Evolutionary conservation across 2,113 vertebrate genomes (phyloP).

Genomic region (Cyprinodon variegatus): DNA sequence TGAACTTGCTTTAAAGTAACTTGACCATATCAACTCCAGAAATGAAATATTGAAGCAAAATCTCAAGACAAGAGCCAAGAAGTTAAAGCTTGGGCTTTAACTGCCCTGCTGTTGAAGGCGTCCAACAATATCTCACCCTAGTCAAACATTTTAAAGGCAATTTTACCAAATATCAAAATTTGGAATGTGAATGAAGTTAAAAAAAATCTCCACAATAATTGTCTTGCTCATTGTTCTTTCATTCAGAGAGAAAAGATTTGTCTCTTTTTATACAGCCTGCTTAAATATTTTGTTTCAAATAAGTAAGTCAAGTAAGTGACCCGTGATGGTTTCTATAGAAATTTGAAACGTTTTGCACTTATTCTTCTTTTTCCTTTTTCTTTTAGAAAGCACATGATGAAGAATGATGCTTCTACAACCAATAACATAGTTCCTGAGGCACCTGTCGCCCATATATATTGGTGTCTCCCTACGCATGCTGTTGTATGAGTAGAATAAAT

Average conservation of each 20-base stretch:
- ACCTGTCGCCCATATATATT: not conserved
- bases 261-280: no score
- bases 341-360: constrained; percentile 71
- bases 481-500: constrained; percentile 51
- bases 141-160: not conserved
- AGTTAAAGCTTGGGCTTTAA: no score
- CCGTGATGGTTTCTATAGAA: constrained; percentile 22
- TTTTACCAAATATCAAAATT: not conserved
- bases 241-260: not conserved
- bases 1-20: no score
- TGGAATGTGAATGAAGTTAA: not conserved
- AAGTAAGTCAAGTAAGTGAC: not conserved
- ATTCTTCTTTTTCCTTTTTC: constrained; percentile 9
- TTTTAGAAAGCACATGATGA: constrained; percentile 74
- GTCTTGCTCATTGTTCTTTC: not conserved
- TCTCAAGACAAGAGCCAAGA: no score
- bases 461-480: constrained; percentile 50
- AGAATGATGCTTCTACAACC: constrained; percentile 58
- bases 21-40: no score
- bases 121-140: not conserved
- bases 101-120: not conserved
- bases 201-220: not conserved
- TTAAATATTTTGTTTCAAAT: not conserved
- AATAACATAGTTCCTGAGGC: constrained; percentile 24
- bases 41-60: no score